phyloP scores from a whole-genome alignment of 2,888 invertebrate species.

The Morpho helenor region DNA sequence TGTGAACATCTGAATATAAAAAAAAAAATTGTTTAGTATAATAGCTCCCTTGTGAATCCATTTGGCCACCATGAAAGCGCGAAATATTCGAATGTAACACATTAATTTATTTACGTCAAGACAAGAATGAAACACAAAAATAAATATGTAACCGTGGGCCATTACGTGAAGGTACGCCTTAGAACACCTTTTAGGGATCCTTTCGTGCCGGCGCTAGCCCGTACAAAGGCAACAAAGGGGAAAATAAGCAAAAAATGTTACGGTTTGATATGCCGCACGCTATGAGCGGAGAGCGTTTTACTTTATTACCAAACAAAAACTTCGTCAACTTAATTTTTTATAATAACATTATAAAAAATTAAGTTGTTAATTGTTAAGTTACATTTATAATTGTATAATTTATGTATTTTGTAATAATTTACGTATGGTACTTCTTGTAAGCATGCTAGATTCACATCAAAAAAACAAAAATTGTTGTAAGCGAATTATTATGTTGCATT shows the following conservation, averaged over 20 bases:
- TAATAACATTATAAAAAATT: no score
- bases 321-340: no score
- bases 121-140: constrained; percentile 74
- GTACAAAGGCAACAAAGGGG: constrained; percentile 72
- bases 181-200: constrained; percentile 65
- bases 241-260: constrained; percentile 61
- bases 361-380: no score
- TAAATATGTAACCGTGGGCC: constrained; percentile 74
- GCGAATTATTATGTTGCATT: no score
- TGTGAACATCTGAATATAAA: not conserved
- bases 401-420: no score
- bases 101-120: constrained; percentile 75
- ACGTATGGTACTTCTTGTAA: no score
- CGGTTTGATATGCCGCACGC: constrained; percentile 37
- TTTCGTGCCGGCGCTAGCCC: constrained; percentile 74
- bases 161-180: constrained; percentile 65
- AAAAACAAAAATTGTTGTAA: no score
- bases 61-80: constrained; percentile 66
- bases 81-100: constrained; percentile 59
- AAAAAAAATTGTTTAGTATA: constrained; percentile 6
- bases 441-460: no score
- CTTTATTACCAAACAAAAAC: no score
- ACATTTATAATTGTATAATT: no score
- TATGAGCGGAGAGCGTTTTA: constrained; percentile 23
- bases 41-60: constrained; percentile 21